Evolutionary conservation across 2,888 invertebrate genomes (phyloP), one percentile per base, ranked within the genome.

Genomic region (Hipparchia semele): DNA sequence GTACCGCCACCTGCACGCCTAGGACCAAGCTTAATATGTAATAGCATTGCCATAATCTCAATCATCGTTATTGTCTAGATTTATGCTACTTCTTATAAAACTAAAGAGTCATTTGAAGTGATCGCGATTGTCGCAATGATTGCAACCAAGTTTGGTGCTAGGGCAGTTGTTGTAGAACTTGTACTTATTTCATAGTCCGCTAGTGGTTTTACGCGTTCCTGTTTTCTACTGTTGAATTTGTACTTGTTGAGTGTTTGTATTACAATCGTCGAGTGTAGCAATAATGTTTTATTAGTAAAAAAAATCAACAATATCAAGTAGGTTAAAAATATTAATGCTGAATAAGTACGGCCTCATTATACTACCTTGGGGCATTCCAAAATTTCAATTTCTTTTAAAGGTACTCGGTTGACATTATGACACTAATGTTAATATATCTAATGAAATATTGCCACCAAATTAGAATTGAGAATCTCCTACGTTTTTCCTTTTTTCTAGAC

Each of bases 161-260:
- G 56, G 64, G 58, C n/a, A 39, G 62, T 4, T 3, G 49, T 46
- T 56, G 53, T 68, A 60, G 62, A 64, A 56, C 39, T 69, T 75
- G 61, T 70, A 68, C 49, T 70, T 65, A 65, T 71, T 66, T 56
- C 61, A 59, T 71, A 76, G 71, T 73, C 60, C 68, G 76, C 76
- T 76, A 76, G 72, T 53, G 61, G 68, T 73, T 72, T 68, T 73
- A 72, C 59, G 45, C 46, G 59, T 71, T 67, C 65, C 62, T 64
- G 65, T 65, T 71, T 75, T 62, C 39, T 69, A 73, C 58, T 61
- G 60, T 67, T 60, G 23, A 58, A 58, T 69, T 71, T 74, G 49
- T 72, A 67, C 23, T 69, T 68, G 53, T 74, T 65, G 65, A 39
- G 49, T 70, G 13, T 59, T 67, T 67, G 23, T 72, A 62, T 13